These are phyloP conservation scores for Zaprionus lineosus DNA, from an alignment of 2,888 invertebrate genomes.

Conservation along the genomic window DNA sequence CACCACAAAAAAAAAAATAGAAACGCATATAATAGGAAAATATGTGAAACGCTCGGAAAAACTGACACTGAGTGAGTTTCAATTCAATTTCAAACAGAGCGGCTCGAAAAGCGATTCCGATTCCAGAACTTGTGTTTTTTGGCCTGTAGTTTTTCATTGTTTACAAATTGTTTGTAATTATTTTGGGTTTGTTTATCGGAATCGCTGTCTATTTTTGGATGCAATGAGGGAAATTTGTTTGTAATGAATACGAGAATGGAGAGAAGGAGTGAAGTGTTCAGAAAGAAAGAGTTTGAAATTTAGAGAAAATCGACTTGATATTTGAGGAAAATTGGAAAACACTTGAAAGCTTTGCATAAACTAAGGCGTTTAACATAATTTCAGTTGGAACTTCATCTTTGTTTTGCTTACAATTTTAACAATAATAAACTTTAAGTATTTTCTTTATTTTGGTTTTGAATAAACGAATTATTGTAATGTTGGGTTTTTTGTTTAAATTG, in stretches of 20 bases:
- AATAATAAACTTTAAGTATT: constrained; percentile 62
- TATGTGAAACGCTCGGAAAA: too few species aligned
- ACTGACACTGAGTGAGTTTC: too few species aligned
- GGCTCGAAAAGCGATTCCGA: constrained; percentile 40
- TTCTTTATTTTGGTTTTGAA: constrained; percentile 29
- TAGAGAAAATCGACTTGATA: not conserved
- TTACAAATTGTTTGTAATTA: constrained; percentile 71
- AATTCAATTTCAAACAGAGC: constrained; percentile 33
- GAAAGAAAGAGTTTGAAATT: constrained; percentile 2
- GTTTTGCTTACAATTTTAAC: constrained; percentile 70
- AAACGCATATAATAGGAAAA: too few species aligned
- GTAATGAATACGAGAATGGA: too few species aligned
- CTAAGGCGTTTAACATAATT: constrained; percentile 8
- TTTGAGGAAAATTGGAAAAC: not conserved
- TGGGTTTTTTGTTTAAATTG: constrained; percentile 37
- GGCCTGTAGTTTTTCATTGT: constrained; percentile 49
- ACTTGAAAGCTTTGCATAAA: constrained; percentile 22
- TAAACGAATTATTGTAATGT: constrained; percentile 55
- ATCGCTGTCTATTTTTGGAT: constrained; percentile 53
- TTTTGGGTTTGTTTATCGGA: constrained; percentile 62
- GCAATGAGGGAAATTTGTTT: constrained; percentile 20
- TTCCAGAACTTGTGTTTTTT: too few species aligned
- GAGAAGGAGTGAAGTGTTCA: constrained; percentile 25
- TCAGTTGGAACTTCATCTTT: constrained; percentile 6
- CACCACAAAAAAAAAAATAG: constrained; percentile 17